Conservation (phyloP, 2,113 vertebrate genomes). For the Cyanocitta stelleri region DNA sequence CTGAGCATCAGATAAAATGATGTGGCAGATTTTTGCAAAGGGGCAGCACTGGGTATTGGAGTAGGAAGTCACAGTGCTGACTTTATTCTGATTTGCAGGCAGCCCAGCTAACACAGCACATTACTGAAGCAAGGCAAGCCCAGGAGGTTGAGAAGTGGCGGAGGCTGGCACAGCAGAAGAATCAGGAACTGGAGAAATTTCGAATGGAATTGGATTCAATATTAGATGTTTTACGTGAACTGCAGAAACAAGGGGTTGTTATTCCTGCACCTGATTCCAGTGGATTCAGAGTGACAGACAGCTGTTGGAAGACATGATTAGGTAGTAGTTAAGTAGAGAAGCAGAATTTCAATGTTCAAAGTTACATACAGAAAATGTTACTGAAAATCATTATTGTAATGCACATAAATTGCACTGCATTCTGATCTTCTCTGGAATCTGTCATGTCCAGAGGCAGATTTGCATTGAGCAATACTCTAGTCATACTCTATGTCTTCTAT, state of each 20-base stretch:
- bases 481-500: not conserved
- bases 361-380: not conserved
- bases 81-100: constrained; percentile 68
- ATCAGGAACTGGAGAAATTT: constrained; percentile 84
- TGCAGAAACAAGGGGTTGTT: constrained; percentile 85
- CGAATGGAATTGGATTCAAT: constrained; percentile 89
- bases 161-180: constrained; percentile 80
- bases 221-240: constrained; percentile 83
- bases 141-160: constrained; percentile 81
- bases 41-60: accelerated
- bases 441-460: not conserved
- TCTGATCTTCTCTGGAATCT: not conserved
- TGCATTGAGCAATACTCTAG: not conserved
- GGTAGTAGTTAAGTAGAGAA: not conserved
- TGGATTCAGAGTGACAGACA: not conserved
- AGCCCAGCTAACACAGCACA: constrained; percentile 64
- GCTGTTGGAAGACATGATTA: constrained; percentile 1
- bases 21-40: not conserved
- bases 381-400: not conserved
- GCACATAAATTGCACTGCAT: not conserved
- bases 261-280: constrained; percentile 62
- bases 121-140: constrained; percentile 63
- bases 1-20: not conserved
- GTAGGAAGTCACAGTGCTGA: not conserved
- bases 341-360: not conserved